These are phyloP conservation scores for Grammomys surdaster DNA, from an alignment of 2,113 vertebrate species.

Conservation along the genomic window DNA sequence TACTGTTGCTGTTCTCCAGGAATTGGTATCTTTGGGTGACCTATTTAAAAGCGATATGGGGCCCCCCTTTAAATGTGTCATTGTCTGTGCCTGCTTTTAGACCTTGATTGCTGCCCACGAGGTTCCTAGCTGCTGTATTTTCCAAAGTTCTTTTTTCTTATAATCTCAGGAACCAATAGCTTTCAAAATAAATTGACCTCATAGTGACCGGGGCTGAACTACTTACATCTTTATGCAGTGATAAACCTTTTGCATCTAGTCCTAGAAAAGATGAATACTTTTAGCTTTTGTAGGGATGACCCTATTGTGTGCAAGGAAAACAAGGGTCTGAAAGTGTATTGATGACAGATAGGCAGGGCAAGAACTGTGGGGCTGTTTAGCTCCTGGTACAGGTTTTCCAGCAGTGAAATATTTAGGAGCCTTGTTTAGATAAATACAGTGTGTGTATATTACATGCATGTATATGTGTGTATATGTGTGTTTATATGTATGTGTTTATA, in stretches of 20 bases:
- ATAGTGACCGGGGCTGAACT: background rate
- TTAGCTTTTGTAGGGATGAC: background rate
- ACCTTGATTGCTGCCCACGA: background rate
- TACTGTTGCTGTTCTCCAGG: constrained; percentile 65
- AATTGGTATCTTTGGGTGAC: constrained; percentile 73
- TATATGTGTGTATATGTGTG: background rate
- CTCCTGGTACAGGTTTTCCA: background rate
- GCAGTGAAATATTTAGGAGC: background rate
- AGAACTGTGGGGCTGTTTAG: background rate
- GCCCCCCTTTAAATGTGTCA: constrained; percentile 63
- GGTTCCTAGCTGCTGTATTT: constrained; percentile 64
- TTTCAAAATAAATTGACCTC: constrained; percentile 66
- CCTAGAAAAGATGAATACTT: background rate
- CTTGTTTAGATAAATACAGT: background rate
- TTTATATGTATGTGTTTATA: background rate
- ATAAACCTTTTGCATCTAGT: constrained; percentile 18
- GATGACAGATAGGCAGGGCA: background rate
- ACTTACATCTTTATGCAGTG: background rate
- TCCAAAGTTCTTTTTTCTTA: background rate
- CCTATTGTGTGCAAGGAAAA: background rate
- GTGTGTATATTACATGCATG: background rate
- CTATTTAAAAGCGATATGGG: constrained; percentile 66
- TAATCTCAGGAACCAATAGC: background rate
- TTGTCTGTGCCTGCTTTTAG: constrained; percentile 21
- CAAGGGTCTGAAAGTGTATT: background rate